These are phyloP conservation scores for Drosophila gaucha DNA, from an alignment of 2,888 invertebrate species.

Conservation along the genomic window DNA sequence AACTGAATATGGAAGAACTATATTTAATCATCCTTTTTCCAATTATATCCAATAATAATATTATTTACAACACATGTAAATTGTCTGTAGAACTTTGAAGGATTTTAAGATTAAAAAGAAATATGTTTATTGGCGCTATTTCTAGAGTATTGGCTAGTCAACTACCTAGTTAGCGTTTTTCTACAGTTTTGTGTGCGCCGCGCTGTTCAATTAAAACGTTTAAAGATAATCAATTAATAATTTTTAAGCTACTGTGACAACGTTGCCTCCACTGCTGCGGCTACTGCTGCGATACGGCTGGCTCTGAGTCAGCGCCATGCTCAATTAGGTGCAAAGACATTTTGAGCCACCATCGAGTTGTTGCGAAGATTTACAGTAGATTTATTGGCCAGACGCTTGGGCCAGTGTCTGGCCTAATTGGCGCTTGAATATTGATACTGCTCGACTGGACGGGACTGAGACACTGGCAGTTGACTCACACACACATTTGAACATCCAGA, in stretches of 20 bases:
- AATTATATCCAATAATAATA: too few relatives aligned
- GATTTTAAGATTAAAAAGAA: too few relatives aligned
- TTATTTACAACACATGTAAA: too few relatives aligned
- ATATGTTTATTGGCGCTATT: not conserved
- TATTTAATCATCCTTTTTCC: too few relatives aligned
- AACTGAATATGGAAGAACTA: too few relatives aligned
- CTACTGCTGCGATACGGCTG: constrained; percentile 8
- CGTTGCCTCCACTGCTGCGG: constrained; percentile 4
- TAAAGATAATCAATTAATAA: constrained; percentile 80
- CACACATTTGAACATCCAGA: constrained; percentile 25
- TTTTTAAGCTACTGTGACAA: constrained; percentile 70
- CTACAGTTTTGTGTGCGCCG: constrained; percentile 3
- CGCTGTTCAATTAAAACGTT: constrained; percentile 75
- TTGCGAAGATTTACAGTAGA: constrained; percentile 68
- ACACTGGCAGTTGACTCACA: constrained; percentile 26
- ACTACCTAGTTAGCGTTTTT: not conserved
- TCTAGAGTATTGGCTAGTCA: constrained; percentile 39
- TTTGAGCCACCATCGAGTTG: constrained; percentile 49
- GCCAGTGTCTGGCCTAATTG: constrained; percentile 74
- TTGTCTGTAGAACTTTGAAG: too few relatives aligned
- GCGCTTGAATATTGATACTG: constrained; percentile 72
- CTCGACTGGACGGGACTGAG: constrained; percentile 29
- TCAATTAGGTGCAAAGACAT: constrained; percentile 79
- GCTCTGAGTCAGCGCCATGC: constrained; percentile 66
- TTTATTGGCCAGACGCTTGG: constrained; percentile 67